These are phyloP conservation scores for Bombus confusus DNA, from an alignment of 1,140 invertebrate genomes.

Conservation along the genomic window DNA sequence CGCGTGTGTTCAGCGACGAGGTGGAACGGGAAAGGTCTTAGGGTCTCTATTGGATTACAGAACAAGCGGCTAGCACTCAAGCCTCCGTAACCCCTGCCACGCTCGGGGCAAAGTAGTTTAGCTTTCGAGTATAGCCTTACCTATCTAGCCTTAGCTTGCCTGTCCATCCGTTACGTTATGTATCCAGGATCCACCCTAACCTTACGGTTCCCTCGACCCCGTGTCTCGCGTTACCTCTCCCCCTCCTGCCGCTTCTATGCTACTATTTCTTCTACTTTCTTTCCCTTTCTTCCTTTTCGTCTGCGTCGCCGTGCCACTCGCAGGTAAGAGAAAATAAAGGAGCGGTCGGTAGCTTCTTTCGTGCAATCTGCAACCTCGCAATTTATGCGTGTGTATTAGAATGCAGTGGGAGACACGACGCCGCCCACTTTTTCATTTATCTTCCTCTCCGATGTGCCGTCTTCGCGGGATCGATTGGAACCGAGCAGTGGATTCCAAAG, in stretches of 20 bases:
- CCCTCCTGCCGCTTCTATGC: not conserved
- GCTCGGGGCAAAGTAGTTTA: constrained; percentile 74
- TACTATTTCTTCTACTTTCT: not conserved
- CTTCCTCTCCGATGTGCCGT: constrained; percentile 15
- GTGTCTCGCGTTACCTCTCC: not conserved
- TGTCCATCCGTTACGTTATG: constrained; percentile 74
- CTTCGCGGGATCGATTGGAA: constrained; percentile 3
- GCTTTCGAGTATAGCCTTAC: constrained; percentile 73
- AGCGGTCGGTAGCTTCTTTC: constrained; percentile 31
- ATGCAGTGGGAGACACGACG: not conserved
- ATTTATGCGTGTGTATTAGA: constrained; percentile 50
- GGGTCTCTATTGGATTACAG: constrained; percentile 75
- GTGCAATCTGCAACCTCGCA: constrained; percentile 52
- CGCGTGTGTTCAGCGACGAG: constrained; percentile 20
- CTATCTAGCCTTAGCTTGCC: constrained; percentile 70
- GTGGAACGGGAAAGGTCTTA: constrained; percentile 68
- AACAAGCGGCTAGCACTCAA: constrained; percentile 76
- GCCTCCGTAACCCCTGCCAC: constrained; percentile 64
- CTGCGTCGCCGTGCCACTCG: constrained; percentile 50
- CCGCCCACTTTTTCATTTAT: constrained; percentile 36
- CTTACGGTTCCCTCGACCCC: not conserved
- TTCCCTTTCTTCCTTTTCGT: not conserved
- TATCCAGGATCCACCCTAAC: constrained; percentile 67
- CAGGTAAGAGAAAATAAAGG: constrained; percentile 64
- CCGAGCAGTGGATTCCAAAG: not conserved